A percentile compares a stretch with the other conserved stretches of the same genome.
Conservation (phyloP, 2,113 vertebrate species). For the Pycnonotus jocosus region DNA sequence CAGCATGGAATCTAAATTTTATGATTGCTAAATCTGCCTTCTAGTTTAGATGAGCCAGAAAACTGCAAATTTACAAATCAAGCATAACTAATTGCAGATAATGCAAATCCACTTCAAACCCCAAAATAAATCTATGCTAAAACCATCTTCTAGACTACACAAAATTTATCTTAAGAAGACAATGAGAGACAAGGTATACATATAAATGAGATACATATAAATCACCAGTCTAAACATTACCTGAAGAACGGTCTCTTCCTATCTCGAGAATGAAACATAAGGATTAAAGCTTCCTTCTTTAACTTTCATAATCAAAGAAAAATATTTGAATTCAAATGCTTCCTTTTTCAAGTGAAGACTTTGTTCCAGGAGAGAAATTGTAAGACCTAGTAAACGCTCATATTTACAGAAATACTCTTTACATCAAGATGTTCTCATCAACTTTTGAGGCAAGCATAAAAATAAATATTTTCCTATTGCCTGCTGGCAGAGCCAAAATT, state of each 20-base stretch:
- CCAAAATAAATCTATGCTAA: not conserved
- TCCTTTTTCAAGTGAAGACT: not conserved
- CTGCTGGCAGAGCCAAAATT: not conserved
- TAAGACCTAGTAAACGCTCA: not conserved
- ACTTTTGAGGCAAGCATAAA: not conserved
- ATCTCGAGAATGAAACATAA: not conserved
- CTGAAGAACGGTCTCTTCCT: not conserved
- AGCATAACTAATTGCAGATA: not conserved
- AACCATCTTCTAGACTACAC: not conserved
- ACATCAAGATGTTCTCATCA: not conserved
- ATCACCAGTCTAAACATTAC: not conserved
- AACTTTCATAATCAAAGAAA: not conserved
- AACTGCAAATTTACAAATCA: not conserved
- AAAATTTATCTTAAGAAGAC: not conserved
- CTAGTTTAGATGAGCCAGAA: not conserved
- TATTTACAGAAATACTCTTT: not conserved
- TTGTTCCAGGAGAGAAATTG: not conserved
- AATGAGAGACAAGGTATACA: not conserved
- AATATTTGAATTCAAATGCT: not conserved
- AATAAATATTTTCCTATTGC: not conserved
- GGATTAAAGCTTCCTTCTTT: not conserved
- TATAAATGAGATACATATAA: not conserved
- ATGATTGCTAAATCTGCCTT: not conserved
- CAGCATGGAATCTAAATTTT: not conserved
- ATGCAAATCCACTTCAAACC: not conserved